Base-by-base conservation (phyloP, 2,888 invertebrate genomes). In the Pasiphila rectangulata region DNA sequence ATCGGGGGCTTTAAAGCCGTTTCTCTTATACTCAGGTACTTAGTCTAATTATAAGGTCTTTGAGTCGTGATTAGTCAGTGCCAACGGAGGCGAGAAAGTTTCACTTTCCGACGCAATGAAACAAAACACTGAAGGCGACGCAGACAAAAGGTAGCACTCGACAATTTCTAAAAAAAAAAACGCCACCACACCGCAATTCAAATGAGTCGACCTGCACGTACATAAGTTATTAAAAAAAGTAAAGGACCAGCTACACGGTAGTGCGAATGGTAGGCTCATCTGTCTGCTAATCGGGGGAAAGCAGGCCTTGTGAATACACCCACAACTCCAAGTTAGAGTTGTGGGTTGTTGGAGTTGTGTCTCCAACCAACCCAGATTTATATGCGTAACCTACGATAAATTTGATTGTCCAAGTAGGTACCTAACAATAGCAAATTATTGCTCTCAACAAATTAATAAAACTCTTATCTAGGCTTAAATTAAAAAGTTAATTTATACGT, bases 181-280 rank as follows among this genome's bases (percentile, higher is more conserved):
- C 71, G 56, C 63, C 64, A 63, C 59, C 54, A 45, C 68, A 68
- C 62, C 56, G 64, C 67, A 64, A 70, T 68, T 65, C 61, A 68
- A 68, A 69, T 69, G 67, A 64, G 65, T 64, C 64, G 67, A 67
- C 69, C 68, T 60, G 50, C 64, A 70, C 71, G 68, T 82, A 85
- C 86, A 86, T 87, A 86, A 85, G 87, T 86, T 88, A 88, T 87
- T 88, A 88, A 87, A 87, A 83, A 86, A 88, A 83, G 83, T 82
- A 78, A 77, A 40, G 30, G 21, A 16, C 36, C 25, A 41, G 37
- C 24, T 45, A 45, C 50, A 50, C 50, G 21, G 29, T 13, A 15
- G 45, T 25, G 12, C 27, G 25, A 16, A n/a, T n/a, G 16, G 12
- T 27, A 15, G 9, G 37, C 41, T 36, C 20, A n/a, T 37, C 38